Evolutionary conservation across 2,888 invertebrate species (phyloP).

Genomic region (Eristalis intricaria): DNA sequence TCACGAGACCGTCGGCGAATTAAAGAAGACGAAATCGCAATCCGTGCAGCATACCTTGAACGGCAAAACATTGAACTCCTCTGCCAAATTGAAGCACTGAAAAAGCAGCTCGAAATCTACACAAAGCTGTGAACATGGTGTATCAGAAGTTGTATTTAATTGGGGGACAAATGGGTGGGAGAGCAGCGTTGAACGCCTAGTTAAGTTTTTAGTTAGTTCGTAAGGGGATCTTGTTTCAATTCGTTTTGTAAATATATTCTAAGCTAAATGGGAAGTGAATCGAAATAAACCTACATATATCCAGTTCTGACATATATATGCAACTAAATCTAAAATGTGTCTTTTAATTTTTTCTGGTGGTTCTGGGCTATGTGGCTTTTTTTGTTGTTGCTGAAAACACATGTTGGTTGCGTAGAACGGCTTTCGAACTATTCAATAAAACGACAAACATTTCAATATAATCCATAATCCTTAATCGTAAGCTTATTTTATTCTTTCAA

Average conservation of each 20-base stretch:
- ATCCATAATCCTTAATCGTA: slow-evolving; percentile 57
- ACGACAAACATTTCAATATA: slow-evolving; percentile 34
- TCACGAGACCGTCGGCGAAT: slow-evolving; percentile 94
- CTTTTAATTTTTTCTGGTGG: no score
- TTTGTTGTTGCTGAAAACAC: no score
- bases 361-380: no score
- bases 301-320: not conserved
- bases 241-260: slow-evolving; percentile 7
- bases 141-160: not conserved
- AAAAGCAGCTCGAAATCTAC: slow-evolving; percentile 83
- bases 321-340: not conserved
- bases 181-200: slow-evolving; percentile 76
- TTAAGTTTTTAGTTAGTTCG: not conserved
- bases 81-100: slow-evolving; percentile 86
- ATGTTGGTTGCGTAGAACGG: no score
- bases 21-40: slow-evolving; percentile 95
- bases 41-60: slow-evolving; percentile 92
- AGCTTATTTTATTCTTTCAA: slow-evolving; percentile 53
- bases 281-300: not conserved
- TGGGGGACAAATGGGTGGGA: not conserved
- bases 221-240: not conserved
- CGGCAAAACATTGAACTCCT: slow-evolving; percentile 91
- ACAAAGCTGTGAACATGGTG: slow-evolving; percentile 27
- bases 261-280: slow-evolving; percentile 1
- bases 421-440: slow-evolving; percentile 5